A percentile compares a stretch with the other conserved stretches of the same genome.
These are phyloP conservation scores for Halcyon malimbica DNA, from an alignment of 2,113 vertebrate species.

Conservation along the genomic window DNA sequence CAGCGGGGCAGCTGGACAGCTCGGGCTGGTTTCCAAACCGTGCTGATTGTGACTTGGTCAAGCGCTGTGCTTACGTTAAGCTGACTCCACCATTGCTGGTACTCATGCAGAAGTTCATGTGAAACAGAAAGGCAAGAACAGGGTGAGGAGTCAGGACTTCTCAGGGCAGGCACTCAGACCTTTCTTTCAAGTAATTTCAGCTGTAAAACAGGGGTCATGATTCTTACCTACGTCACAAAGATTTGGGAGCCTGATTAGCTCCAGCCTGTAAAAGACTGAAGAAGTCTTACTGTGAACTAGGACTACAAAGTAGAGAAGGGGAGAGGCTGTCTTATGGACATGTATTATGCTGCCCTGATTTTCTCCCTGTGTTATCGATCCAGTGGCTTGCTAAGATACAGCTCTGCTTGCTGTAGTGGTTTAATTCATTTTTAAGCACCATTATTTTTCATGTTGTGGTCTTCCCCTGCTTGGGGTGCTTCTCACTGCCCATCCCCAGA, in stretches of 20 bases:
- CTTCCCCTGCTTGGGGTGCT: not conserved
- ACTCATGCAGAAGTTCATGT: not conserved
- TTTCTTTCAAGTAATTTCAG: not conserved
- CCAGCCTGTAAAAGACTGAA: not conserved
- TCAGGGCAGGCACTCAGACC: not conserved
- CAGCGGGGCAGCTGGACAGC: not conserved
- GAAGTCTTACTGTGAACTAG: not conserved
- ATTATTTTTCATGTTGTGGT: conserved; percentile 53
- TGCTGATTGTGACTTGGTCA: not conserved
- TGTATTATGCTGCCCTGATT: not conserved
- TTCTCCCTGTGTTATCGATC: conserved; percentile 16
- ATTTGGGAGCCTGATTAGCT: not conserved
- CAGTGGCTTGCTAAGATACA: not conserved
- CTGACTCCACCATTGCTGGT: not conserved
- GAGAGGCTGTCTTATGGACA: not conserved
- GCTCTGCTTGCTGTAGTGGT: conserved; percentile 23
- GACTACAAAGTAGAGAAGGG: not conserved
- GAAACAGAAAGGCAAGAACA: not conserved
- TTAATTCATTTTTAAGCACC: conserved; percentile 53
- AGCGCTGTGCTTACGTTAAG: not conserved
- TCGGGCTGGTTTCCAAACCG: not conserved
- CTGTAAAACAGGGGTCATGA: not conserved
- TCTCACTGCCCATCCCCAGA: conserved; percentile 3
- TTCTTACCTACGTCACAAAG: not conserved
- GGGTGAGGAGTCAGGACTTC: not conserved